These are phyloP conservation scores for Megaleporinus macrocephalus DNA, from an alignment of 2,113 vertebrate species.

Conservation along the genomic window DNA sequence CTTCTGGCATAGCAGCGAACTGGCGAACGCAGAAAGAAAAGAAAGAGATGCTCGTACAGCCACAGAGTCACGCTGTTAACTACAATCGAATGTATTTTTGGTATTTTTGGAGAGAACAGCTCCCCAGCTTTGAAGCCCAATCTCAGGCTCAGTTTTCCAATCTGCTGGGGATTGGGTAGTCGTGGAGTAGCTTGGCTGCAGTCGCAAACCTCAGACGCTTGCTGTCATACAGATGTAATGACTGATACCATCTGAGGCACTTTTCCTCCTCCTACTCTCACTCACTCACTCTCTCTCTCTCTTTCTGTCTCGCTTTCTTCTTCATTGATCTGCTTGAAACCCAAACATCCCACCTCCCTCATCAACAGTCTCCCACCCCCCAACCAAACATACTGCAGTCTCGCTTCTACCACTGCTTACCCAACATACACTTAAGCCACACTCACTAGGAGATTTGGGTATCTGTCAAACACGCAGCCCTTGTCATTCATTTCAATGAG, in stretches of 20 bases:
- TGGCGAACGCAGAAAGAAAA: not conserved
- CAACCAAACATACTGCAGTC: not conserved
- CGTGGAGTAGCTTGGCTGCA: not conserved
- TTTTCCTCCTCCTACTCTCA: not conserved
- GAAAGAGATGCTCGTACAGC: not conserved
- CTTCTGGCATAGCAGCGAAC: not conserved
- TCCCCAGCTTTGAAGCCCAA: not conserved
- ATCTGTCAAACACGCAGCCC: not conserved
- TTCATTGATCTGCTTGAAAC: constrained; percentile 49
- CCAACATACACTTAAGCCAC: not conserved
- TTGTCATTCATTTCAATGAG: not conserved
- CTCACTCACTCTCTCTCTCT: not conserved
- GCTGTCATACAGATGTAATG: constrained; percentile 42
- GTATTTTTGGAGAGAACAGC: not conserved
- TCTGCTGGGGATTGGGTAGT: not conserved
- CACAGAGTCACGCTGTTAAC: not conserved
- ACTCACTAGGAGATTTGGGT: not conserved
- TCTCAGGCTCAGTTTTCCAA: not conserved
- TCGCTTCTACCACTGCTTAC: not conserved
- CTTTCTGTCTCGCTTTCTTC: constrained; percentile 5
- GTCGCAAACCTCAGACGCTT: constrained; percentile 34
- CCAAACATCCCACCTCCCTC: constrained; percentile 32
- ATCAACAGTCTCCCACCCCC: constrained; percentile 13
- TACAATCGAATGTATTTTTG: not conserved
- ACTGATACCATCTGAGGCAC: constrained; percentile 40